Percentiles rank a stretch among this genome's conserved stretches.
Conservation (phyloP, 2,113 vertebrate genomes). For the Myodes glareolus region DNA sequence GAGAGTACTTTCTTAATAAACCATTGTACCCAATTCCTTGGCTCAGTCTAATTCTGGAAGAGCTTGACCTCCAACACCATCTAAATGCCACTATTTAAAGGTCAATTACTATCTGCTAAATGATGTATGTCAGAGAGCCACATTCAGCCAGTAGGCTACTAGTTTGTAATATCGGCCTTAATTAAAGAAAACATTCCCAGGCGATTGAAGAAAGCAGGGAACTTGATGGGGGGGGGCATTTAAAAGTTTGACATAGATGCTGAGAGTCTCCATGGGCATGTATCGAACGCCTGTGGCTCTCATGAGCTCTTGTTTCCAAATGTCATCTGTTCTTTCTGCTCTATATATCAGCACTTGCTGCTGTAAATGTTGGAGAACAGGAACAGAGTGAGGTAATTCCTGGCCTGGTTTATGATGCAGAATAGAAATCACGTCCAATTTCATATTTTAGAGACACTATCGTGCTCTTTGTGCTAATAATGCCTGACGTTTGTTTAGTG, state of each 20-base stretch:
- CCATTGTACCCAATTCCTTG: not conserved
- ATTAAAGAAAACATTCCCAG: not conserved
- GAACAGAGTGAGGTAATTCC: constrained; percentile 32
- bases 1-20: not conserved
- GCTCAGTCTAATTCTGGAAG: not conserved
- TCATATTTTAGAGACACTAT: not conserved
- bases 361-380: constrained; percentile 18
- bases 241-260: constrained; percentile 19
- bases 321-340: constrained; percentile 45
- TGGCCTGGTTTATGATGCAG: constrained; percentile 46
- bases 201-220: not conserved
- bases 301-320: not conserved
- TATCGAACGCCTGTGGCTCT: not conserved
- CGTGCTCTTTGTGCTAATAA: not conserved
- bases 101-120: not conserved
- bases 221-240: not conserved
- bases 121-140: not conserved
- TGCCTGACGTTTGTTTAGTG: not conserved
- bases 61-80: not conserved
- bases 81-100: not conserved
- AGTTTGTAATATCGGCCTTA: constrained; percentile 38
- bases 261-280: not conserved
- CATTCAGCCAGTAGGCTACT: not conserved
- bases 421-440: constrained; percentile 29
- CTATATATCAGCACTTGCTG: not conserved